phyloP scores from a whole-genome alignment of 2,113 vertebrate species.

The Cryptotis parvus region DNA sequence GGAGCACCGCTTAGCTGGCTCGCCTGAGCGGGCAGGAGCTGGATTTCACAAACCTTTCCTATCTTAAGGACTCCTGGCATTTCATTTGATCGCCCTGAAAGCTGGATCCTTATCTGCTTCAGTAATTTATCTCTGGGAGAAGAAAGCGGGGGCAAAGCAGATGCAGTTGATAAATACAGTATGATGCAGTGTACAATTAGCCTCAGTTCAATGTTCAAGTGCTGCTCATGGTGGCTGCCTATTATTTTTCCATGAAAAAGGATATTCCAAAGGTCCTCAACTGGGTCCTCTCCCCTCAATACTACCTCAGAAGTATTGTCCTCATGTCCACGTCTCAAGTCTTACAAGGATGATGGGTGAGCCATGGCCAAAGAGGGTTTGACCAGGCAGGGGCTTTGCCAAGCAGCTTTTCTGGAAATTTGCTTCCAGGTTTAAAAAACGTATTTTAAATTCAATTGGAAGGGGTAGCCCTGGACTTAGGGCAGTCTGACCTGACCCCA shows the following conservation, averaged over 20 bases:
- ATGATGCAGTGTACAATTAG: conserved; percentile 67
- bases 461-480: conserved; percentile 10
- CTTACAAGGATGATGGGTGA: not conserved
- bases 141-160: conserved; percentile 70
- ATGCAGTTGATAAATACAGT: conserved; percentile 63
- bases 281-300: too few relatives aligned
- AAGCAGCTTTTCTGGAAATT: not conserved
- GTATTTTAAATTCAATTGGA: not conserved
- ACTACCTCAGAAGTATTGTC: not conserved
- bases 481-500: conserved; percentile 83
- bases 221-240: not conserved
- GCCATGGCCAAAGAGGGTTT: not conserved
- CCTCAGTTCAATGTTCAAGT: conserved; percentile 60
- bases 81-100: conserved; percentile 81
- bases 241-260: not conserved
- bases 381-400: not conserved
- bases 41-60: conserved; percentile 69
- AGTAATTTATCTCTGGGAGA: conserved; percentile 81
- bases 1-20: not conserved
- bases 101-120: conserved; percentile 80
- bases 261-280: conserved; percentile 66
- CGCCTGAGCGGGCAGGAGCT: conserved; percentile 52
- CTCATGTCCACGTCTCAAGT: conserved; percentile 50
- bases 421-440: not conserved
- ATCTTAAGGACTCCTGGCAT: conserved; percentile 65